phyloP scores from a whole-genome alignment of 2,797 vertebrate species.

The Cyclura pinguis region DNA sequence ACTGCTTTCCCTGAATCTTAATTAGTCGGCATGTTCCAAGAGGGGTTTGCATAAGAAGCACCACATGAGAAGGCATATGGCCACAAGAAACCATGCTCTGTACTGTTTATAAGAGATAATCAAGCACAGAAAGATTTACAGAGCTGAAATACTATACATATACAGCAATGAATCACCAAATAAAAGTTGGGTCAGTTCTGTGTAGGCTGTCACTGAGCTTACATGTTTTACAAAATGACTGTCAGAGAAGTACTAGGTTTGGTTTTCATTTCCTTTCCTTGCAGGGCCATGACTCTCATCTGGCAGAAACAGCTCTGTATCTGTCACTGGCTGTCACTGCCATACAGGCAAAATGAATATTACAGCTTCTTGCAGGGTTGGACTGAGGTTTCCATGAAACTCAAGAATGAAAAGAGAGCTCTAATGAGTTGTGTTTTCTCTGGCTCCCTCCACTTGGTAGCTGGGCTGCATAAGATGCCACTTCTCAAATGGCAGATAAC shows the following conservation, averaged over 20 bases:
- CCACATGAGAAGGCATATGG: conserved; percentile 21
- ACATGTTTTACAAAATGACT: conserved; percentile 7
- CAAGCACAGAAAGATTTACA: conserved; percentile 9
- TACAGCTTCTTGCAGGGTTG: not conserved
- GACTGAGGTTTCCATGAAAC: not conserved
- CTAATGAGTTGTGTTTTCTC: not conserved
- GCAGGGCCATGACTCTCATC: not conserved
- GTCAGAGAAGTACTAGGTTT: not conserved
- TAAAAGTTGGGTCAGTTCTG: conserved; percentile 2
- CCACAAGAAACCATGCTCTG: conserved; percentile 20
- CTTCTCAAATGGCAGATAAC: not conserved
- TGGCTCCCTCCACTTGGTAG: not conserved
- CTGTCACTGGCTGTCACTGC: not conserved
- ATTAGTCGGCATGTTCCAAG: conserved; percentile 35
- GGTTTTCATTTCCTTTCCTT: not conserved
- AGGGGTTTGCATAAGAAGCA: conserved; percentile 30
- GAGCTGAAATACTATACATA: conserved; percentile 17
- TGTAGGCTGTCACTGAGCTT: conserved; percentile 5
- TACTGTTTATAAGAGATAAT: not conserved
- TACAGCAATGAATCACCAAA: conserved; percentile 15
- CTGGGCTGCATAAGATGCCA: not conserved
- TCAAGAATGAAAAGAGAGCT: not conserved
- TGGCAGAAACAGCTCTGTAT: not conserved
- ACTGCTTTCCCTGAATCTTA: conserved; percentile 50
- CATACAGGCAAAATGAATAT: not conserved